Percentiles rank a stretch among this genome's conserved stretches.
These are phyloP conservation scores for Avahi laniger DNA, from an alignment of 2,797 vertebrate species.

Conservation along the genomic window DNA sequence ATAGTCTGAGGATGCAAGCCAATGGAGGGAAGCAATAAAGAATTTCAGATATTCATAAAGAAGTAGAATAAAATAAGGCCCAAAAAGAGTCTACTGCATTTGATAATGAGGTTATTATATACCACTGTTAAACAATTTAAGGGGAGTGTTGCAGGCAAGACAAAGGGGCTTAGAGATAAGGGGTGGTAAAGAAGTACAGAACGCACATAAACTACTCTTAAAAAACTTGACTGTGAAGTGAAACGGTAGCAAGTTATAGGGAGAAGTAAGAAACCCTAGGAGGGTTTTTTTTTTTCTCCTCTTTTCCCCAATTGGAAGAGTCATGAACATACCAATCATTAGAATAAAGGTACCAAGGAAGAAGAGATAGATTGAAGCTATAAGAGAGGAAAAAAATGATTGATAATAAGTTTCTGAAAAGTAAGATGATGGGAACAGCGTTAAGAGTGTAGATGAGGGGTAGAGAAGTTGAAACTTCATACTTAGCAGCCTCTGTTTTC, in stretches of 20 bases:
- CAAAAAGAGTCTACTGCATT: not conserved
- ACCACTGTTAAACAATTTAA: conserved; percentile 33
- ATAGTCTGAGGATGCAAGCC: not conserved
- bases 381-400: not conserved
- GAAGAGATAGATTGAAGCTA: not conserved
- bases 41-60: conserved; percentile 19
- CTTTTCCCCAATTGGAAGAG: not conserved
- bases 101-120: not conserved
- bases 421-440: not conserved
- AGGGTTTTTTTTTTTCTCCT: not conserved
- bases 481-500: not conserved
- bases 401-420: not conserved
- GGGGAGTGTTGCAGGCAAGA: not conserved
- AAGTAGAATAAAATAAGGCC: not conserved
- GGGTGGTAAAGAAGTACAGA: not conserved
- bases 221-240: conserved; percentile 13
- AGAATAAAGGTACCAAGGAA: not conserved
- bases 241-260: not conserved
- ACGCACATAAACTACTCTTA: conserved; percentile 16
- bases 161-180: not conserved
- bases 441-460: not conserved
- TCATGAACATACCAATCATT: not conserved
- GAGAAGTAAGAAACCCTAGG: not conserved
- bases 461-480: not conserved
- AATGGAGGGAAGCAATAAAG: not conserved